Conservation (phyloP, 2,113 vertebrate genomes). For the Proterorhinus semilunaris region DNA sequence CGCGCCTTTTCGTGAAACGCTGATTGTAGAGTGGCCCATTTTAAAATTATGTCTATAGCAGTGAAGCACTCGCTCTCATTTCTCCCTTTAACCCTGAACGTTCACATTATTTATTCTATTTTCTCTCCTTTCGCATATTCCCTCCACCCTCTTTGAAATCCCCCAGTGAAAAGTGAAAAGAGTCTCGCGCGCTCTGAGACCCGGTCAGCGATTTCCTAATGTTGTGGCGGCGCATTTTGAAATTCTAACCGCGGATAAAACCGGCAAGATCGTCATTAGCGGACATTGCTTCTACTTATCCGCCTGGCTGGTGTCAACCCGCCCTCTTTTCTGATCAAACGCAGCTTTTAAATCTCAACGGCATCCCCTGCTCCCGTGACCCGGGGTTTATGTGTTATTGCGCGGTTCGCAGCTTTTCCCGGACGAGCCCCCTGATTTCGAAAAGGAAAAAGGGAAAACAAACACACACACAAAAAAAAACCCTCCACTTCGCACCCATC, state of each 20-base stretch:
- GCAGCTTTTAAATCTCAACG: slow-evolving; percentile 31
- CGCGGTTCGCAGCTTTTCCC: slow-evolving; percentile 55
- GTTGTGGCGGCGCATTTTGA: not conserved
- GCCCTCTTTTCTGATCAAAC: slow-evolving; percentile 50
- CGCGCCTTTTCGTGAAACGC: not conserved
- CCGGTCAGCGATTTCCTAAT: not conserved
- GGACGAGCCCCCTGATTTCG: slow-evolving; percentile 22
- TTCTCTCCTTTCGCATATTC: not conserved
- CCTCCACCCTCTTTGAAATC: not conserved
- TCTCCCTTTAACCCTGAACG: not conserved
- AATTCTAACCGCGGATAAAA: slow-evolving; percentile 2
- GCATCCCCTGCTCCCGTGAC: slow-evolving; percentile 26
- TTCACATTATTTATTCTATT: not conserved
- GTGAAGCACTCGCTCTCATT: not conserved
- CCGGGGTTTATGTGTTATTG: slow-evolving; percentile 45
- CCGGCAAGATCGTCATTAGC: slow-evolving; percentile 37
- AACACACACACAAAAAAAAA: slow-evolving; percentile 44
- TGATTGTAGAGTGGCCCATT: no score
- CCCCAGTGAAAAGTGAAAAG: not conserved
- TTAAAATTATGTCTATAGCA: not conserved
- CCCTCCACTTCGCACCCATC: slow-evolving; percentile 43
- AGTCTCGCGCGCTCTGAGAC: not conserved
- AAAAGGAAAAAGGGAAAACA: not conserved
- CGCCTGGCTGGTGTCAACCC: slow-evolving; percentile 28
- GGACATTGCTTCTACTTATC: slow-evolving; percentile 17